Evolutionary conservation across 2,888 invertebrate genomes (phyloP), one percentile per base, ranked within the genome.

Genomic region (Lepidocyrtoides sp.): DNA sequence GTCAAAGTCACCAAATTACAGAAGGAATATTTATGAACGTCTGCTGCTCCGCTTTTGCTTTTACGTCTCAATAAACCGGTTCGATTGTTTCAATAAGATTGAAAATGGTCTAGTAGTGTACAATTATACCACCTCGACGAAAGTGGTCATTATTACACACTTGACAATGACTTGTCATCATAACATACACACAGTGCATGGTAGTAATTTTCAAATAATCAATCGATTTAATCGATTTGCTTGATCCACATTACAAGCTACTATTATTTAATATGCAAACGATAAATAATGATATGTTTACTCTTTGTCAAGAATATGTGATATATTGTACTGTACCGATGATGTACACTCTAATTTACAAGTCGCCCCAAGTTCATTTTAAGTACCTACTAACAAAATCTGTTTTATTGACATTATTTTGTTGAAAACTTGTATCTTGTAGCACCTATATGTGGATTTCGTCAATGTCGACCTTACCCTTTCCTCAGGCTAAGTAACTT

Each of bases 81-180:
- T 69, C 69, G 10, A 69, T 69, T 69, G 41, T 69, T 69, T 36
- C 41, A 20, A 36, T 69, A 2, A 14, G 17, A 26, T 66, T 32
- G 17, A 20, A 66, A 66, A 32, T 32, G 32, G 29, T 66, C n/a
- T n/a, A n/a, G 66, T 14, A 5, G 66, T 12, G 14, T 66, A 20
- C 26, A 54, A 54, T 5, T 69, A 69, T n/a, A 17, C n/a, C 1
- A n/a, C n/a, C 5, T 41, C 69, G 20, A 41, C 69, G 20, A 26
- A 3, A 10, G 8, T 57, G 57, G 7, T 41, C 10, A 69, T 69
- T 41, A 69, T 41, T 17, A 41, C 17, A 69, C 69, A 41, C 69
- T 69, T 69, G 69, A 69, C 69, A 69, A 69, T 69, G 69, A 41
- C 69, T 66, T 66, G 66, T 20, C n/a, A 12, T 1, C 60, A 8